Percentiles rank a stretch among this genome's conserved stretches.
These are phyloP conservation scores for Andrena marginata DNA, from an alignment of 2,888 invertebrate genomes.

Conservation along the genomic window DNA sequence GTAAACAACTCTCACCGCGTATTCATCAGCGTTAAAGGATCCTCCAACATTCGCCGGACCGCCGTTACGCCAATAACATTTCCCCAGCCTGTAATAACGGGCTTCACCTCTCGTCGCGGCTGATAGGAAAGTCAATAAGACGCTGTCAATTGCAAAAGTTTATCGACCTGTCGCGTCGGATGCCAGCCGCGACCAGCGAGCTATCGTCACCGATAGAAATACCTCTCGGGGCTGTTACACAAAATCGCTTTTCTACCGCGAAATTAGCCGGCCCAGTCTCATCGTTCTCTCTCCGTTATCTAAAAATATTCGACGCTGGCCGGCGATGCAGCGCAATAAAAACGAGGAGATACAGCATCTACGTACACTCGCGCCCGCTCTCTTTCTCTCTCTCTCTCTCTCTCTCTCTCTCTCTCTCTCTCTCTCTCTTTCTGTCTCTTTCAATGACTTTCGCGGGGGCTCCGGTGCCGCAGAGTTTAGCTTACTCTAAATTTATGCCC, in stretches of 20 bases:
- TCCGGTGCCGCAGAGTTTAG: not conserved
- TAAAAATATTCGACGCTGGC: too few species aligned
- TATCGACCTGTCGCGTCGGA: conserved; percentile 6
- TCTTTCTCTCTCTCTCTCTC: not conserved
- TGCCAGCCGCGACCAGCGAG: not conserved
- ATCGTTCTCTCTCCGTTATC: not conserved
- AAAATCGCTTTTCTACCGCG: conserved; percentile 6
- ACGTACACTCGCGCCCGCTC: not conserved
- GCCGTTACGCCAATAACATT: not conserved
- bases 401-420: not conserved
- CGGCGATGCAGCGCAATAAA: too few species aligned
- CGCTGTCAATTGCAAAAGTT: conserved; percentile 23
- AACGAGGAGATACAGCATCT: too few species aligned
- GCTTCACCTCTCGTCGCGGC: not conserved
- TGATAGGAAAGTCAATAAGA: conserved; percentile 44
- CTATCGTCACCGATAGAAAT: not conserved
- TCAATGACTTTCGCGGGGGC: not conserved
- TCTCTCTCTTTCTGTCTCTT: not conserved
- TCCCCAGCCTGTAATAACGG: conserved; percentile 15
- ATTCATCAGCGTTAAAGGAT: not conserved
- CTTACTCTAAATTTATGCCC: not conserved
- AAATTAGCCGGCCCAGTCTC: not conserved
- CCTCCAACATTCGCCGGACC: not conserved
- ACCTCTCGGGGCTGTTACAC: not conserved
- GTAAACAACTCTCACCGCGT: conserved; percentile 9